Conservation (phyloP, 2,888 invertebrate genomes). For the Polydrusus pterygomalis region DNA sequence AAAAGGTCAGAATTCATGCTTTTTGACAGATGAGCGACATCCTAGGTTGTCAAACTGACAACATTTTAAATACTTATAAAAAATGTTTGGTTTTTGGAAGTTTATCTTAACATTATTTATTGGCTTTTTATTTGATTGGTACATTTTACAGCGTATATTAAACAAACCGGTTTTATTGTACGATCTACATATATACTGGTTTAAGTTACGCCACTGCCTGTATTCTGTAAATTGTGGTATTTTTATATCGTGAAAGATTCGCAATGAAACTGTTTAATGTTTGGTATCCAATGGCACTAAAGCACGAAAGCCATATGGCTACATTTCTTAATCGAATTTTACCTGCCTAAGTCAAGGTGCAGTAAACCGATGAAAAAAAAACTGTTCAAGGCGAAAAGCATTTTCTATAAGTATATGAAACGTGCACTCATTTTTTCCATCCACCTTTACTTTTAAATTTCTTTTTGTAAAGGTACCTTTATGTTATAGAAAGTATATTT, state of each 20-base stretch:
- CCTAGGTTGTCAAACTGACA: too few relatives aligned
- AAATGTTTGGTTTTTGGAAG: too few relatives aligned
- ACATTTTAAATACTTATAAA: too few relatives aligned
- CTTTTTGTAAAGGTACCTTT: neutral
- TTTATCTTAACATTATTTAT: too few relatives aligned
- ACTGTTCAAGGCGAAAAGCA: conserved; percentile 19
- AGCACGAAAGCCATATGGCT: conserved; percentile 29
- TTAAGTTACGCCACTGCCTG: conserved; percentile 2
- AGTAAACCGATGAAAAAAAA: conserved; percentile 1
- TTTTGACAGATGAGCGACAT: too few relatives aligned
- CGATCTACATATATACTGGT: neutral
- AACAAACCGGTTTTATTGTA: too few relatives aligned
- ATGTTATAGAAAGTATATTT: too few relatives aligned
- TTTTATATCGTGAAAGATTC: conserved; percentile 4
- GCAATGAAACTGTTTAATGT: conserved; percentile 7
- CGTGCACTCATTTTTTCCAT: neutral
- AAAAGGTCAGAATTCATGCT: too few relatives aligned
- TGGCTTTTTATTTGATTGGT: too few relatives aligned
- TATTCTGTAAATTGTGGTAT: neutral
- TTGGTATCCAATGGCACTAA: conserved; percentile 18
- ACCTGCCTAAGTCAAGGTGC: conserved; percentile 20
- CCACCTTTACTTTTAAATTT: neutral
- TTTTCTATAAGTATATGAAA: neutral
- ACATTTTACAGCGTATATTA: too few relatives aligned
- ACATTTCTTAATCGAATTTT: conserved; percentile 25